Evolutionary conservation across 1,140 invertebrate species (phyloP).

Genomic region (Bathynomus jamesi): DNA sequence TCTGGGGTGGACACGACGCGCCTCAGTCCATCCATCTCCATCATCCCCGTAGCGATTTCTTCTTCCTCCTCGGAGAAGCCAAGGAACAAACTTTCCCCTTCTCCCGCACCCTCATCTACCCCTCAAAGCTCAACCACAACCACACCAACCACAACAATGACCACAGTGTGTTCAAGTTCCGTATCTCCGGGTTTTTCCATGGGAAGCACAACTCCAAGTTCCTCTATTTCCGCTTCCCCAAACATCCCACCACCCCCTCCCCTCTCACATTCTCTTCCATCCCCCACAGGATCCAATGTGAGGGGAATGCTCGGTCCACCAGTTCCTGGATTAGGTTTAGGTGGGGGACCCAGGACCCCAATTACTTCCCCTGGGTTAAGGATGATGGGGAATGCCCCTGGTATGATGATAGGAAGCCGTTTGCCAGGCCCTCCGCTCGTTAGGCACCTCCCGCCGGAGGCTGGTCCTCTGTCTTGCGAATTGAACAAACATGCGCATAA

Average conservation of each 20-base stretch:
- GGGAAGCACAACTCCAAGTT: background rate
- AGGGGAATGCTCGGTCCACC: slow-evolving; percentile 27
- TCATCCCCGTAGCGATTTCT: slow-evolving; percentile 23
- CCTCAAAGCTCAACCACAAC: slow-evolving; percentile 7
- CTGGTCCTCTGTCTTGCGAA: slow-evolving; percentile 47
- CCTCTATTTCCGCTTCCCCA: background rate
- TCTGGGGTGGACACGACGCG: slow-evolving; percentile 28
- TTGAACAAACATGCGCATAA: slow-evolving; percentile 40
- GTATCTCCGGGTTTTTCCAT: slow-evolving; percentile 8
- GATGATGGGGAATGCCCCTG: background rate
- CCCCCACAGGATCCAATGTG: slow-evolving; percentile 7
- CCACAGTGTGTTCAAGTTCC: background rate
- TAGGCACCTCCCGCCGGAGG: slow-evolving; percentile 41
- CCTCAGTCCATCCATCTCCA: slow-evolving; percentile 30
- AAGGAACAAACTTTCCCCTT: slow-evolving; percentile 17
- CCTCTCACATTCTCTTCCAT: slow-evolving; percentile 24
- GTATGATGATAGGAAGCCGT: background rate
- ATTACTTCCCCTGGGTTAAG: slow-evolving; percentile 5
- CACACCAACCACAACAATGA: background rate
- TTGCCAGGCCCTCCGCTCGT: background rate
- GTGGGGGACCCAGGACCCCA: background rate
- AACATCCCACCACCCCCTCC: slow-evolving; percentile 25
- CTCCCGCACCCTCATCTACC: slow-evolving; percentile 9
- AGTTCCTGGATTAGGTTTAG: slow-evolving; percentile 10
- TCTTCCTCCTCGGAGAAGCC: slow-evolving; percentile 13